phyloP scores from a whole-genome alignment of 2,888 invertebrate species.

The Lymantria monacha region DNA sequence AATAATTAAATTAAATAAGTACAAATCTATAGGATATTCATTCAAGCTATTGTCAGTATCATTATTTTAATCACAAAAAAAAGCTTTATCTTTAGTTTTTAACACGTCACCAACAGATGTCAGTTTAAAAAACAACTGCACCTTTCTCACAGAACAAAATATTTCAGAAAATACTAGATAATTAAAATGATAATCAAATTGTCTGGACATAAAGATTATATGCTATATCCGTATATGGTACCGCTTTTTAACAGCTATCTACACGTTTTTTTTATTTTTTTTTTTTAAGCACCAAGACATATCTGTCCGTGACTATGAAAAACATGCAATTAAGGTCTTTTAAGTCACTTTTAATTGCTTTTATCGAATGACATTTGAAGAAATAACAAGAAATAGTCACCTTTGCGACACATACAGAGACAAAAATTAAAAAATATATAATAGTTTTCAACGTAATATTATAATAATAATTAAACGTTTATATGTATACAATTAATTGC shows the following conservation, averaged over 20 bases:
- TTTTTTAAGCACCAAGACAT: conserved; percentile 15
- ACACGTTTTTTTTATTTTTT: conserved; percentile 1
- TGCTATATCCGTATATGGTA: neutral
- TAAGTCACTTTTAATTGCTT: conserved; percentile 43
- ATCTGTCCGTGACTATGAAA: conserved; percentile 32
- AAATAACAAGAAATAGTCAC: conserved; percentile 23
- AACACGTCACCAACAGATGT: too few species aligned
- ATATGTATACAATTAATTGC: too few species aligned
- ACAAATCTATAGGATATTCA: too few species aligned
- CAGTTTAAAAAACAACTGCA: too few species aligned
- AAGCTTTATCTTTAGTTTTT: too few species aligned
- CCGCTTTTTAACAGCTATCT: conserved; percentile 16
- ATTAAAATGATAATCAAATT: neutral
- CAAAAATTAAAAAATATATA: conserved; percentile 1
- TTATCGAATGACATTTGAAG: conserved; percentile 31
- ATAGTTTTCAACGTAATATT: neutral
- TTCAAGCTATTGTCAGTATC: too few species aligned
- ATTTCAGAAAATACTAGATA: too few species aligned
- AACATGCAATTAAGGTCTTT: conserved; percentile 38
- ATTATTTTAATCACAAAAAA: too few species aligned
- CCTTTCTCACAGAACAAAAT: too few species aligned
- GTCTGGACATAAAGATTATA: neutral
- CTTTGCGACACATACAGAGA: conserved; percentile 15
- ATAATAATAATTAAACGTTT: too few species aligned
- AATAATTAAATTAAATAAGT: too few species aligned